Conservation (phyloP, 2,888 invertebrate genomes). For the Polydrusus cervinus region DNA sequence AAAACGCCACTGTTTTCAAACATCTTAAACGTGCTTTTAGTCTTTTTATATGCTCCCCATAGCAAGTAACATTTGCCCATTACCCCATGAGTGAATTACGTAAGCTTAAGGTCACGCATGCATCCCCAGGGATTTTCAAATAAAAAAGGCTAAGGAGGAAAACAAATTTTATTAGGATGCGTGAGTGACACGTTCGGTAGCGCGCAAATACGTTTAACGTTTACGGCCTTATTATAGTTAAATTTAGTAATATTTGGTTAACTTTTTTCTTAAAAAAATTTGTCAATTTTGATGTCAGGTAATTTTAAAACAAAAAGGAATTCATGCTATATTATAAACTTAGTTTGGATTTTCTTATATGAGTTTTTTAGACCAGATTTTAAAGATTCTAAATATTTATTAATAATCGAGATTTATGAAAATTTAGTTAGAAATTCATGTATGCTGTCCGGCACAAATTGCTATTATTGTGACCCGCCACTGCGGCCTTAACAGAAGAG, state of each 20-base stretch:
- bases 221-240: constrained; percentile 22
- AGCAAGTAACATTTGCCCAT: constrained; percentile 59
- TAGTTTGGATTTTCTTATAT: no score
- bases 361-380: no score
- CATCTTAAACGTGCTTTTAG: constrained; percentile 53
- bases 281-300: not conserved
- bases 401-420: no score
- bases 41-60: constrained; percentile 55
- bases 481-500: no score
- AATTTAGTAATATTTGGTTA: constrained; percentile 35
- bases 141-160: constrained; percentile 40
- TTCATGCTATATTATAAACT: no score
- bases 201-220: constrained; percentile 45
- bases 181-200: constrained; percentile 50
- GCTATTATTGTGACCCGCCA: no score
- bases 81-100: constrained; percentile 46
- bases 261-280: not conserved
- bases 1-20: constrained; percentile 5
- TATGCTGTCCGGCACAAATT: no score
- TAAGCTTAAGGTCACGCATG: constrained; percentile 47
- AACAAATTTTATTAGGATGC: constrained; percentile 50
- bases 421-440: no score
- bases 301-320: no score
- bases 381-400: no score
- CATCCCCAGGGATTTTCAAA: constrained; percentile 39